A percentile compares a stretch with the other conserved stretches of the same genome.
phyloP scores from a whole-genome alignment of 2,113 vertebrate species.

The Anoplopoma fimbria region DNA sequence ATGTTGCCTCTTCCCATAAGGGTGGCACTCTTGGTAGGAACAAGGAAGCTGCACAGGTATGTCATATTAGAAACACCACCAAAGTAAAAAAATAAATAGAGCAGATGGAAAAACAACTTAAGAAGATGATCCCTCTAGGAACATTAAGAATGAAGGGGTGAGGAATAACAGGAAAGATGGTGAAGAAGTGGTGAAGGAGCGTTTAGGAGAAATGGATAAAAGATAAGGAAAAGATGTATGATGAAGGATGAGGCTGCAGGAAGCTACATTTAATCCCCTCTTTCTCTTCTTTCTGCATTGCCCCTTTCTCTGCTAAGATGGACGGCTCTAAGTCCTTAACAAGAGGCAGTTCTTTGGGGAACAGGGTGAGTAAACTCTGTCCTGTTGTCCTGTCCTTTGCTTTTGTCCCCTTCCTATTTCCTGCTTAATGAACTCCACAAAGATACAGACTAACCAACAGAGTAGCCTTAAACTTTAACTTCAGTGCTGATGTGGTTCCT shows the following conservation, averaged over 20 bases:
- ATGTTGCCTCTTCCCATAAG: constrained; percentile 92
- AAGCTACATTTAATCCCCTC: constrained; percentile 13
- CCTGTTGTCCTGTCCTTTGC: constrained; percentile 25
- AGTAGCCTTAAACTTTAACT: constrained; percentile 38
- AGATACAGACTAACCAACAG: constrained; percentile 41
- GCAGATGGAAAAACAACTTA: background rate
- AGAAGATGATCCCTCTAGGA: background rate
- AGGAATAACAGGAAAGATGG: constrained; percentile 9
- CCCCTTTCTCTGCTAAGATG: constrained; percentile 74
- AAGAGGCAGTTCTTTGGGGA: constrained; percentile 78
- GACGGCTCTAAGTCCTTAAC: constrained; percentile 82
- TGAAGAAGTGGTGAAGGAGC: background rate
- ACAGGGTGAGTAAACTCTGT: constrained; percentile 83
- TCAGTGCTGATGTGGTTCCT: constrained; percentile 33
- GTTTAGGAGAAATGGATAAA: too few species aligned
- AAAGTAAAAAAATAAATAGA: background rate
- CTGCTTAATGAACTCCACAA: constrained; percentile 26
- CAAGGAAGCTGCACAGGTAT: constrained; percentile 81
- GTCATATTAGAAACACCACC: background rate
- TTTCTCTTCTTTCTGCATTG: constrained; percentile 35
- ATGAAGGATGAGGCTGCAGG: background rate
- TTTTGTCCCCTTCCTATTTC: constrained; percentile 28
- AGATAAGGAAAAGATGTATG: background rate
- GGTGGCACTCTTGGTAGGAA: constrained; percentile 73
- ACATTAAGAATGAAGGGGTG: constrained; percentile 9